phyloP scores from a whole-genome alignment of 2,113 vertebrate species.

The Chloroceryle aenea region DNA sequence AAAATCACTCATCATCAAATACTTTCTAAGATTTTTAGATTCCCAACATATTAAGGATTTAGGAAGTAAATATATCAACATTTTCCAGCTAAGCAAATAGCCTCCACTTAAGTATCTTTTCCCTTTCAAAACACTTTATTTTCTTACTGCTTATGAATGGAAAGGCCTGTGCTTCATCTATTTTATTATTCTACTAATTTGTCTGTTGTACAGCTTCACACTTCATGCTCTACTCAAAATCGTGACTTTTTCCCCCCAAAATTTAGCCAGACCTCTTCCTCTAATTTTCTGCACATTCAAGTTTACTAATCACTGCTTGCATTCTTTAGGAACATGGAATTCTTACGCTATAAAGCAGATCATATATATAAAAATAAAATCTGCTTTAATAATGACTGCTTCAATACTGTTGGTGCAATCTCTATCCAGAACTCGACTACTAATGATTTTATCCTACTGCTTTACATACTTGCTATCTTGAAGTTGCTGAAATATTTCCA shows the following conservation, averaged over 20 bases:
- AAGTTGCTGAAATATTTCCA: constrained; percentile 1
- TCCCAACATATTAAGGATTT: neutral
- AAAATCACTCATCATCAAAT: neutral
- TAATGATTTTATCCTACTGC: constrained; percentile 9
- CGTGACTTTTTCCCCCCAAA: fast-evolving
- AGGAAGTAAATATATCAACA: neutral
- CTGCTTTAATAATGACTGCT: neutral
- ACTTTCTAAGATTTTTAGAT: neutral
- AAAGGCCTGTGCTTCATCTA: neutral
- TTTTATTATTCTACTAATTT: neutral
- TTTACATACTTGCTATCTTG: neutral
- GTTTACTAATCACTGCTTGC: neutral
- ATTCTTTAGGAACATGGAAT: neutral
- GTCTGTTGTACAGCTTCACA: neutral
- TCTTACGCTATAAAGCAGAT: neutral
- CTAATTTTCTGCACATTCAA: neutral
- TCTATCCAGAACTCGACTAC: neutral
- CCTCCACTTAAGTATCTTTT: neutral
- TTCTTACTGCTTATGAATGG: neutral
- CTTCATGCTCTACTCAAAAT: neutral
- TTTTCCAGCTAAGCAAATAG: neutral
- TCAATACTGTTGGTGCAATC: neutral
- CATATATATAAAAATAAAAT: neutral
- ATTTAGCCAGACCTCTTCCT: neutral
- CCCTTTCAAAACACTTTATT: neutral